Evolutionary conservation across 2,797 vertebrate species (phyloP).

Genomic region (Channallabes apus): DNA sequence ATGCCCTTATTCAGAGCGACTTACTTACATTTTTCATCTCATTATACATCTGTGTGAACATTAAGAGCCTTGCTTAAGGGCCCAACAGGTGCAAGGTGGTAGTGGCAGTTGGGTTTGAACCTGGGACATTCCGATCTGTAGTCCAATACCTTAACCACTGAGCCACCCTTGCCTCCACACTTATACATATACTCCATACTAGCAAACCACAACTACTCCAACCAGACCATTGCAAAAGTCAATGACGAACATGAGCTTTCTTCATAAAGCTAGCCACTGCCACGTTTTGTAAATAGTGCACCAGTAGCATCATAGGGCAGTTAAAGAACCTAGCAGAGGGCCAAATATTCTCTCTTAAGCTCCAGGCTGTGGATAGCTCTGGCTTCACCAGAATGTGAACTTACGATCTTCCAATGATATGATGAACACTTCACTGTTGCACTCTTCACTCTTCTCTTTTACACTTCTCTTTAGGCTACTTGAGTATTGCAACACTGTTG

Average conservation of each 20-base stretch:
- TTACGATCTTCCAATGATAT: neutral
- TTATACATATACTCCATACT: neutral
- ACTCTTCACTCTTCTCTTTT: conserved; percentile 12
- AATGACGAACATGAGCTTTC: neutral
- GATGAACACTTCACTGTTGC: conserved; percentile 20
- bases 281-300: neutral
- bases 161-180: too few relatives aligned
- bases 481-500: neutral
- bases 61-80: too few relatives aligned
- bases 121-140: too few relatives aligned
- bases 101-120: too few relatives aligned
- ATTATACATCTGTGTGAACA: too few relatives aligned
- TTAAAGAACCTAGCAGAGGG: neutral
- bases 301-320: neutral
- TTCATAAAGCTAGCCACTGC: neutral
- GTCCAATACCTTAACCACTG: too few relatives aligned
- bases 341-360: neutral
- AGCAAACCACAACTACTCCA: neutral
- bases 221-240: neutral
- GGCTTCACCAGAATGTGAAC: neutral
- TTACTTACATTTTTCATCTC: too few relatives aligned
- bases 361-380: neutral
- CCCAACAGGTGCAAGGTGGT: too few relatives aligned
- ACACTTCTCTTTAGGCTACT: conserved; percentile 7
- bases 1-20: too few relatives aligned